A percentile compares a stretch with the other conserved stretches of the same genome.
phyloP scores from a whole-genome alignment of 2,113 vertebrate genomes.

The Pachyramphus minor region DNA sequence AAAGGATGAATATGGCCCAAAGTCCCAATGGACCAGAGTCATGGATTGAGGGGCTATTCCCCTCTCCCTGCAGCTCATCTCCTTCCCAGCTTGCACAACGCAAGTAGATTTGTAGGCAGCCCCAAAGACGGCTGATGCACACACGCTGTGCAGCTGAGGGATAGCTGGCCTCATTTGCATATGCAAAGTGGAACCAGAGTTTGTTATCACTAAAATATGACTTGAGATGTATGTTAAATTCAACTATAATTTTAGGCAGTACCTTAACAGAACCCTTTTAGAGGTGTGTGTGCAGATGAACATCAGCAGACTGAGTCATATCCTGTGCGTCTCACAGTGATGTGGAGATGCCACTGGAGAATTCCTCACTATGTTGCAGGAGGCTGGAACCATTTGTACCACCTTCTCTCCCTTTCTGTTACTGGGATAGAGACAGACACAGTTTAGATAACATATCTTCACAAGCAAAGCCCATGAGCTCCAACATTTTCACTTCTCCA shows the following conservation, averaged over 20 bases:
- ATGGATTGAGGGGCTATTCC: not conserved
- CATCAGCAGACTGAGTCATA: not conserved
- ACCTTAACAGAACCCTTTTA: not conserved
- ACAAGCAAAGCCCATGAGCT: not conserved
- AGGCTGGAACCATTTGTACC: not conserved
- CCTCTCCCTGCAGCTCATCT: not conserved
- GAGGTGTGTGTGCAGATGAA: not conserved
- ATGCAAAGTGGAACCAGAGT: not conserved
- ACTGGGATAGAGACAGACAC: not conserved
- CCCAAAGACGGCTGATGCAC: not conserved
- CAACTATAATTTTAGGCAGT: not conserved
- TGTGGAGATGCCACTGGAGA: not conserved
- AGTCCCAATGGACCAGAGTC: not conserved
- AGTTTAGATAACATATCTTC: not conserved
- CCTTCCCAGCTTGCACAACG: not conserved
- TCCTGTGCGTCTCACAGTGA: rapidly evolving
- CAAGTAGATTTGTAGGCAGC: not conserved
- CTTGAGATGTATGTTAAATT: not conserved
- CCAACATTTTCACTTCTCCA: not conserved
- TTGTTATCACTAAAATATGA: not conserved
- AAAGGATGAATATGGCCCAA: not conserved
- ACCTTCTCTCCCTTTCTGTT: not conserved
- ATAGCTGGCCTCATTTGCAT: not conserved
- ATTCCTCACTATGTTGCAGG: not conserved
- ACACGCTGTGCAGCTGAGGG: not conserved